Percentiles rank a stretch among this genome's conserved stretches.
These are phyloP conservation scores for Megatriorchis doriae DNA, from an alignment of 2,113 vertebrate genomes.

Conservation along the genomic window DNA sequence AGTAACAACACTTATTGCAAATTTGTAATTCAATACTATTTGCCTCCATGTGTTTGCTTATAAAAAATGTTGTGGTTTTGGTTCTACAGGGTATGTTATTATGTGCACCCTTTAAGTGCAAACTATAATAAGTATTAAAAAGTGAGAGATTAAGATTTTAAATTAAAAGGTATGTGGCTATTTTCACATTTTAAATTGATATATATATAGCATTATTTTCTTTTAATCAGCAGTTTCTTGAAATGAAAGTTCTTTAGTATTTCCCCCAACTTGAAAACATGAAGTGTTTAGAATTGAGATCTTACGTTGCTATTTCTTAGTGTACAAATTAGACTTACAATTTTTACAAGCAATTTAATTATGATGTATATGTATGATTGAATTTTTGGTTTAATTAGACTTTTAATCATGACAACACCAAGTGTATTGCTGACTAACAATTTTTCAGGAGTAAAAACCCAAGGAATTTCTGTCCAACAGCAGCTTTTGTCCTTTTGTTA, in stretches of 20 bases:
- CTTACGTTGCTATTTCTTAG: neutral
- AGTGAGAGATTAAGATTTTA: neutral
- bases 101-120: neutral
- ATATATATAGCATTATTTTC: neutral
- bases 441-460: neutral
- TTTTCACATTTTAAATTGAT: neutral
- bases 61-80: neutral
- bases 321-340: constrained; percentile 5
- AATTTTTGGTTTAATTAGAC: constrained; percentile 39
- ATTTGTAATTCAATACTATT: neutral
- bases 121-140: neutral
- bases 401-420: neutral
- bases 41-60: neutral
- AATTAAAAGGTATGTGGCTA: neutral
- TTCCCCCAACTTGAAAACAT: neutral
- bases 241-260: constrained; percentile 21
- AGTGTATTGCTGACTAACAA: neutral
- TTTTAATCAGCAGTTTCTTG: neutral
- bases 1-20: neutral
- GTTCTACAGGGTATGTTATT: neutral
- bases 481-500: neutral
- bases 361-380: neutral
- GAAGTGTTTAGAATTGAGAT: neutral
- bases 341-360: constrained; percentile 39
- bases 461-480: neutral